phyloP scores from a whole-genome alignment of 2,888 invertebrate species.

The Tribolium freemani region DNA sequence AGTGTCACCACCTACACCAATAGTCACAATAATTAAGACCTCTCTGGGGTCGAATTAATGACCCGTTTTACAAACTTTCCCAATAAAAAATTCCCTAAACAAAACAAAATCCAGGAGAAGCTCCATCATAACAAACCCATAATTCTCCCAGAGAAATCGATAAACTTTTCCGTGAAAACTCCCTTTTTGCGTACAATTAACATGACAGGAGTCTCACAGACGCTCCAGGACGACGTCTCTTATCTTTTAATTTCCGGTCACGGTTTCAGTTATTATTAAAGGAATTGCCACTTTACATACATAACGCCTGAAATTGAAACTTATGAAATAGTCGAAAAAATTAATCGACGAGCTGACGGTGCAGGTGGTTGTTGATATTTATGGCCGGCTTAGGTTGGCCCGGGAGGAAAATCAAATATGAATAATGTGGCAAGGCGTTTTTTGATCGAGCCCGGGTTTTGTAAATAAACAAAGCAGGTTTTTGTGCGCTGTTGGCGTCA shows the following conservation, averaged over 20 bases:
- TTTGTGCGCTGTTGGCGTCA: background rate
- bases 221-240: constrained; percentile 7
- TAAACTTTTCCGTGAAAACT: constrained; percentile 3
- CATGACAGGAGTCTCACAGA: background rate
- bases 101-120: constrained; percentile 2
- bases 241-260: constrained; percentile 35
- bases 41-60: constrained; percentile 1
- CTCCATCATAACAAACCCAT: constrained; percentile 23
- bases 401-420: background rate
- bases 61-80: background rate
- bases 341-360: constrained; percentile 3
- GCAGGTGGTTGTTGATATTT: constrained; percentile 23
- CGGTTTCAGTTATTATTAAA: constrained; percentile 15
- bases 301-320: background rate
- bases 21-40: constrained; percentile 24
- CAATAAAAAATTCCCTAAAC: constrained; percentile 2
- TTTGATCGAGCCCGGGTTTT: background rate
- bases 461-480: background rate
- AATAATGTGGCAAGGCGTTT: background rate
- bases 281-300: constrained; percentile 12
- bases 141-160: constrained; percentile 9
- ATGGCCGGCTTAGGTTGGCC: background rate
- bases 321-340: constrained; percentile 17
- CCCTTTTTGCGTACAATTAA: background rate
- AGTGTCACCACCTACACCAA: constrained; percentile 14